Evolutionary conservation across 2,888 invertebrate genomes (phyloP), one percentile per base, ranked within the genome.

Genomic region (Lepidocyrtoides sp.): DNA sequence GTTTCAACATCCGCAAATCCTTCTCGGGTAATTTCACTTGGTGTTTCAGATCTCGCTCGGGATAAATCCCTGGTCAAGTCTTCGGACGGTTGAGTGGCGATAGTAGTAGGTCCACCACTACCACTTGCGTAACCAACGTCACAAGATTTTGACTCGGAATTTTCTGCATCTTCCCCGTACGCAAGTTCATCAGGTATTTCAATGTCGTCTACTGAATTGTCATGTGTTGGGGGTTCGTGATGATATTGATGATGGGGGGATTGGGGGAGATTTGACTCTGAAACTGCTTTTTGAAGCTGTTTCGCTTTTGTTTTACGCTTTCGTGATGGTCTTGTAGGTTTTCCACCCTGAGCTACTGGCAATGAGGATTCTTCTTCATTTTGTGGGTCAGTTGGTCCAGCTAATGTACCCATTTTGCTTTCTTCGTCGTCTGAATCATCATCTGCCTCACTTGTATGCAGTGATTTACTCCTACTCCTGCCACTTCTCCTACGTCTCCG

Each of bases 381-480:
- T n/a, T 51, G 10, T n/a, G 10, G 51, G 2, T 54, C 54, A 54
- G 17, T 17, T n/a, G 54, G 17, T 54, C 44, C 36, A 36, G 4
- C 44, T 44, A 14, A 1, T 1, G 44, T 44, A 36, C 23, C 85
- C n/a, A n/a, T 57, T 36, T 10, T 66, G 20, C 32, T 83, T 63
- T 14, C 84, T 36, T 88, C 91, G 12, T 83, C 84, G 12, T 90
- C 84, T 20, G 87, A 84, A 32, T 84, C 89, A 23, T 89, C 92
- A 51, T 90, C 92, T 29, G 85, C 77, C 57, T 91, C 91, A 17
- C 85, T 83, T 12, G 92, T 72, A 17, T 82, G 92, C 20, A 84
- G 51, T 1, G 82, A 83, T 23, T 93, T 93, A 63, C 94, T 93
- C 32, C 92, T 85, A n/a, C 90, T 90, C 48, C 93, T 85, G 20